Base-by-base conservation (phyloP, 2,113 vertebrate genomes). In the Tupaia tana region DNA sequence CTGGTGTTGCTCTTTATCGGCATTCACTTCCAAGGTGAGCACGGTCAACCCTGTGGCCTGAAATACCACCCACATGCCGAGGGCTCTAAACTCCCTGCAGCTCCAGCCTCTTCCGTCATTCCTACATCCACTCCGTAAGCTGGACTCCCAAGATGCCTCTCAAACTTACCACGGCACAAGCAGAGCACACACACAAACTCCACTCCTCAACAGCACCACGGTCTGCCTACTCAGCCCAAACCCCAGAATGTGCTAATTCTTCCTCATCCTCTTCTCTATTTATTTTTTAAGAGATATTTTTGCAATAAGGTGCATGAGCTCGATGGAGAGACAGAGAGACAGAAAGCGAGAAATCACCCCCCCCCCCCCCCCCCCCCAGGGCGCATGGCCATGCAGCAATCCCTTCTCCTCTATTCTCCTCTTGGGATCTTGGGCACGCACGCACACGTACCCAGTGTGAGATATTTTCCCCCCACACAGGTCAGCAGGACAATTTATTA, bases 31-130 rank as follows among this genome's bases (percentile, higher is more conserved):
- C 0, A 63, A 66, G 75, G 52, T 3, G 9, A 13, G 69, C 0
- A 0, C 8, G 1, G 27, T 52, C 43, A 56, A 19, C 27, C 70
- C 61, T 2, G 0, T 0, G 2, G 66, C 66, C 58, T 64, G 13
- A 31, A 34, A 25, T 4, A 6, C 66, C 75, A 10, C 6, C 74
- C 25, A 10, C 9, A 0, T 2, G 12, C 24, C 2, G 6, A 10
- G 0, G 1, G 81, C 56, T 56, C n/a, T 43, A 64, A 5, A n/a
- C 0, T 14, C 19, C 29, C 58, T 27, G 27, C 16, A 25, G 22
- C 67, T 59, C 67, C 43, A 31, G 66, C 24, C 29, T 80, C 87
- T 59, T 64, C 27, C 52, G 13, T 31, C 74, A 58, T 18, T 16
- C 29, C 24, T 52, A 25, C 16, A 52, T 20, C 77, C 58, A 0